Evolutionary conservation across 1,140 invertebrate species (phyloP).

Genomic region (Hylaeus volcanicus): DNA sequence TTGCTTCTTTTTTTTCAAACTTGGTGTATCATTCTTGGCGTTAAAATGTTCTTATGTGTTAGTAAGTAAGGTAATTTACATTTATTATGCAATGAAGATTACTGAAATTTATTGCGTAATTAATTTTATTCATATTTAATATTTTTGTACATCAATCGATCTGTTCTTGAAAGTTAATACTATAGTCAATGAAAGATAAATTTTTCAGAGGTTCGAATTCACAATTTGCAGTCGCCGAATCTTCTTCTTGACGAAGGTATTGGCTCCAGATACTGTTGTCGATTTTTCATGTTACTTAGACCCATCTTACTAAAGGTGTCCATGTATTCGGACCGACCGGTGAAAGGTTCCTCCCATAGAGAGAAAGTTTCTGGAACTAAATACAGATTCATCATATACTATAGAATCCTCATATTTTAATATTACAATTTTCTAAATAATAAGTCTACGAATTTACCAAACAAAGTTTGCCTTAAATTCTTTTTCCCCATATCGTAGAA

Average conservation of each 20-base stretch:
- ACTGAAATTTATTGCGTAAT: background rate
- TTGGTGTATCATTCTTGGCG: background rate
- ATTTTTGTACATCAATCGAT: background rate
- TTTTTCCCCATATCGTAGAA: too few species aligned
- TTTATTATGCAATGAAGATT: background rate
- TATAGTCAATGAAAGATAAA: background rate
- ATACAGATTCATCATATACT: slow-evolving; percentile 34
- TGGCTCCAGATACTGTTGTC: slow-evolving; percentile 83
- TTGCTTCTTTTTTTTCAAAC: background rate
- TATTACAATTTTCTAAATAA: background rate
- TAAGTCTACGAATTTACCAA: background rate
- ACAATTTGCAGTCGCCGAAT: slow-evolving; percentile 31
- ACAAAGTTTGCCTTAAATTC: too few species aligned
- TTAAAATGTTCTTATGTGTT: too few species aligned
- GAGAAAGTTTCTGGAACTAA: slow-evolving; percentile 76
- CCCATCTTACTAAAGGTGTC: slow-evolving; percentile 82
- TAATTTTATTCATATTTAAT: background rate
- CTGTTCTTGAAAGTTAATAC: background rate
- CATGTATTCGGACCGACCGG: slow-evolving; percentile 83
- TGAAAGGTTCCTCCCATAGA: slow-evolving; percentile 80
- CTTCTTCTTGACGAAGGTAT: slow-evolving; percentile 58
- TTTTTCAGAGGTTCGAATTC: background rate
- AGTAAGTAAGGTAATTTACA: background rate
- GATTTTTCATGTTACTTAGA: slow-evolving; percentile 81
- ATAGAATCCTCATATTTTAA: background rate